A percentile compares a stretch with the other conserved stretches of the same genome.
Evolutionary conservation across 2,888 invertebrate genomes (phyloP).

Genomic region (Meandrusa payeni): DNA sequence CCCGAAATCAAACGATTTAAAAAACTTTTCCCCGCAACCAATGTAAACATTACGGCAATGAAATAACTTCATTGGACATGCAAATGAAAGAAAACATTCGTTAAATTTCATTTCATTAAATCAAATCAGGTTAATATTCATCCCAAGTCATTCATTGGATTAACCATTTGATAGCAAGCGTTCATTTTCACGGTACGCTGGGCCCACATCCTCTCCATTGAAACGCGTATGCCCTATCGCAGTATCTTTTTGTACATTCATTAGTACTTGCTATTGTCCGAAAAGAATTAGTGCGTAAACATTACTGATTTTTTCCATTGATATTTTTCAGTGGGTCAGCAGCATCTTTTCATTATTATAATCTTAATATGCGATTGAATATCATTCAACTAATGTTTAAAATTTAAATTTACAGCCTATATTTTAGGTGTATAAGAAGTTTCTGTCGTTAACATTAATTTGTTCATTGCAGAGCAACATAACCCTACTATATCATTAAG

Average conservation of each 20-base stretch:
- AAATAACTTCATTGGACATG: constrained; percentile 2
- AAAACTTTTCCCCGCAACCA: not conserved
- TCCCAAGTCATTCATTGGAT: constrained; percentile 18
- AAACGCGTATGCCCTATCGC: constrained; percentile 17
- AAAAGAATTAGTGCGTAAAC: constrained; percentile 34
- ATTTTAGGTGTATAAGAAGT: no score
- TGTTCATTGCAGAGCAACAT: no score
- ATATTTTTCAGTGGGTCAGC: constrained; percentile 12
- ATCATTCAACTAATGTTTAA: no score
- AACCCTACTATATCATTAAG: no score
- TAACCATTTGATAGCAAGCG: constrained; percentile 24
- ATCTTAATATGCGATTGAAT: no score
- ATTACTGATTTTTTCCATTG: constrained; percentile 28
- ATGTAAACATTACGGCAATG: not conserved
- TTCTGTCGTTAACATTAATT: no score
- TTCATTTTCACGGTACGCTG: constrained; percentile 28
- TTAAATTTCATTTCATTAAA: constrained; percentile 11
- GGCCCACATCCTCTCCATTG: constrained; percentile 22
- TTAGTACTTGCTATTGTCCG: constrained; percentile 30
- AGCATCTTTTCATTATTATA: constrained; percentile 13
- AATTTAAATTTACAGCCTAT: no score
- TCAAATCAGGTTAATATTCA: constrained; percentile 8
- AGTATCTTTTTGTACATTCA: constrained; percentile 28
- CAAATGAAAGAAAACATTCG: constrained; percentile 7
- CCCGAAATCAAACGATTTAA: no score